These are phyloP conservation scores for Ammodytes dubius DNA, from an alignment of 2,113 vertebrate genomes.

Conservation along the genomic window DNA sequence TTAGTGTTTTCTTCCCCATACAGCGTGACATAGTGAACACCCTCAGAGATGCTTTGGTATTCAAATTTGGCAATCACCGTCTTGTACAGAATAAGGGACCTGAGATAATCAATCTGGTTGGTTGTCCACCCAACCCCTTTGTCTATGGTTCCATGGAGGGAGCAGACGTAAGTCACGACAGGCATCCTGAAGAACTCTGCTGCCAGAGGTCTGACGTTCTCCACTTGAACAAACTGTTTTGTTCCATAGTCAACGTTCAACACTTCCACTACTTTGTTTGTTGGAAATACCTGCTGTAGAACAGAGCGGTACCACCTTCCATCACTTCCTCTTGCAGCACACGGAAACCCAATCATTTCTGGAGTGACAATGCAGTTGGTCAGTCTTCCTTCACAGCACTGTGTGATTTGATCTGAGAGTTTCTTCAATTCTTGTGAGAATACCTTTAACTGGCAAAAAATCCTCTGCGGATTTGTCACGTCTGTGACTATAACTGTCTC, in stretches of 20 bases:
- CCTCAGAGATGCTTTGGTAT: constrained; percentile 90
- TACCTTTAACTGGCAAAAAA: constrained; percentile 93
- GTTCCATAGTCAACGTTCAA: constrained; percentile 92
- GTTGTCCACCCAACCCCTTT: constrained; percentile 88
- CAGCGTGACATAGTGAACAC: constrained; percentile 90
- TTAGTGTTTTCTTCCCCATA: constrained; percentile 88
- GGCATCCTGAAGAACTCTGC: constrained; percentile 91
- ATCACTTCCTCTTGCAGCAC: constrained; percentile 88
- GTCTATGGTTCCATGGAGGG: constrained; percentile 89
- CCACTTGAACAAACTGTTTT: constrained; percentile 86
- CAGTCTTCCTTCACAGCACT: constrained; percentile 72
- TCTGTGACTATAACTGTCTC: constrained; percentile 91
- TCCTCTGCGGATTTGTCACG: constrained; percentile 86
- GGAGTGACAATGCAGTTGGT: constrained; percentile 62
- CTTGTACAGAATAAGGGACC: constrained; percentile 85
- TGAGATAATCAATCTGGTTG: constrained; percentile 83
- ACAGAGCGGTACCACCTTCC: constrained; percentile 93
- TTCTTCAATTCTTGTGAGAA: constrained; percentile 89
- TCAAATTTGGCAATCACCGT: constrained; percentile 88
- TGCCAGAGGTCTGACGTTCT: constrained; percentile 85
- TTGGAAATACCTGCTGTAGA: constrained; percentile 85
- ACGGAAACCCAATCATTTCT: constrained; percentile 88
- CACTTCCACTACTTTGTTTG: constrained; percentile 85
- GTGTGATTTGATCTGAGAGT: constrained; percentile 87
- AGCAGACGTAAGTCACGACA: constrained; percentile 92